Evolutionary conservation across 2,113 vertebrate species (phyloP).

Genomic region (Zosterops lateralis): DNA sequence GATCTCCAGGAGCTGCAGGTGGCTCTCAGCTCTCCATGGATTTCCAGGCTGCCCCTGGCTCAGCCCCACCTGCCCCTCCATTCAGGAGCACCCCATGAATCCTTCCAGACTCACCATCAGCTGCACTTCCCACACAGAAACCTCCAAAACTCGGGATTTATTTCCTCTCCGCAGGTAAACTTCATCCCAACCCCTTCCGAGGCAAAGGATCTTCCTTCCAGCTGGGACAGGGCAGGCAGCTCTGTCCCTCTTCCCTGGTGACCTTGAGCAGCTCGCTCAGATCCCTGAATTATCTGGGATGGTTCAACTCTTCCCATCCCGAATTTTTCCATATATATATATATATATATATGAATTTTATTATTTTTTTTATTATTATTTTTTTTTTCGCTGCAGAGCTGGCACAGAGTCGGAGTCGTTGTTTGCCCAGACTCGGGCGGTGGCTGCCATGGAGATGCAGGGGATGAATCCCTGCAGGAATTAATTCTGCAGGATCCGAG

Average conservation of each 20-base stretch:
- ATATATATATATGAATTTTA: no score
- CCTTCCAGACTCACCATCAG: neutral
- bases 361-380: no score
- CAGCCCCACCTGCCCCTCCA: neutral
- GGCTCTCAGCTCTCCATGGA: neutral
- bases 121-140: neutral
- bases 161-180: neutral
- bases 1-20: neutral
- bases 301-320: neutral
- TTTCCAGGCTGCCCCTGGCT: neutral
- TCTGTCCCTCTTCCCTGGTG: neutral
- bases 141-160: rapidly evolving
- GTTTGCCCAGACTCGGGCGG: neutral
- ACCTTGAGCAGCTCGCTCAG: neutral
- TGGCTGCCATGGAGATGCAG: neutral
- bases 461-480: neutral
- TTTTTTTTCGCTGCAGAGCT: neutral
- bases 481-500: neutral
- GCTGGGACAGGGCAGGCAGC: neutral
- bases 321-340: neutral
- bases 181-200: neutral
- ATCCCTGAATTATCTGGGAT: neutral
- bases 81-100: neutral
- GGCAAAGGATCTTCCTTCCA: neutral
- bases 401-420: no score